phyloP scores from a whole-genome alignment of 2,888 invertebrate species.

The Zele albiditarsus region DNA sequence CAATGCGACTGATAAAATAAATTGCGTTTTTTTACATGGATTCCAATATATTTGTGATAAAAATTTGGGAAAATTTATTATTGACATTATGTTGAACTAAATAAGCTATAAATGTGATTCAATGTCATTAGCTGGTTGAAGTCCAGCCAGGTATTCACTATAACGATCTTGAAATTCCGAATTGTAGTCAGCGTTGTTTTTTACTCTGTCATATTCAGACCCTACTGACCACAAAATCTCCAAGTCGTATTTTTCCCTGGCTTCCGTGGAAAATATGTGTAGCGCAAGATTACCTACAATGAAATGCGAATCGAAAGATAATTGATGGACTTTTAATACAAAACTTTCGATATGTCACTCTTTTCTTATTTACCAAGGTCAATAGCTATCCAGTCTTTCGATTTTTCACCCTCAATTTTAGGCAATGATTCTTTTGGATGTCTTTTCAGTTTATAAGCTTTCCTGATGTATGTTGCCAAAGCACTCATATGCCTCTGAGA shows the following conservation, averaged over 20 bases:
- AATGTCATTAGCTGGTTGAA: constrained; percentile 76
- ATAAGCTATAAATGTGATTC: constrained; percentile 20
- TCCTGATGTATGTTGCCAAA: constrained; percentile 83
- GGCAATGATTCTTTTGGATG: constrained; percentile 79
- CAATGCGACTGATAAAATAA: not conserved
- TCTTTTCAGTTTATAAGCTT: constrained; percentile 84
- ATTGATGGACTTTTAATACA: not conserved
- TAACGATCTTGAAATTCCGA: constrained; percentile 81
- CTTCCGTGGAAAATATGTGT: constrained; percentile 86
- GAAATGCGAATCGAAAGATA: constrained; percentile 45
- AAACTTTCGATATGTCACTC: constrained; percentile 2
- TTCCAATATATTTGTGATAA: not conserved
- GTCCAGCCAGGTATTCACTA: constrained; percentile 78
- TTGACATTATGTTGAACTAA: not conserved
- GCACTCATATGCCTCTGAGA: constrained; percentile 85
- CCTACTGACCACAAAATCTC: constrained; percentile 95
- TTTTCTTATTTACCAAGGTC: constrained; percentile 82
- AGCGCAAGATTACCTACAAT: constrained; percentile 90
- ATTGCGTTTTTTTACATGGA: not conserved
- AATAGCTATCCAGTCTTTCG: constrained; percentile 90
- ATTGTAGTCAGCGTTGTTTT: constrained; percentile 76
- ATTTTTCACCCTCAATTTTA: constrained; percentile 84
- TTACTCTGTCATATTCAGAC: constrained; percentile 83
- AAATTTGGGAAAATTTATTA: not conserved
- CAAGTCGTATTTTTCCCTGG: constrained; percentile 85